A percentile compares a stretch with the other conserved stretches of the same genome.
phyloP scores from a whole-genome alignment of 2,797 vertebrate genomes.

The Rhyacichthys aspro region DNA sequence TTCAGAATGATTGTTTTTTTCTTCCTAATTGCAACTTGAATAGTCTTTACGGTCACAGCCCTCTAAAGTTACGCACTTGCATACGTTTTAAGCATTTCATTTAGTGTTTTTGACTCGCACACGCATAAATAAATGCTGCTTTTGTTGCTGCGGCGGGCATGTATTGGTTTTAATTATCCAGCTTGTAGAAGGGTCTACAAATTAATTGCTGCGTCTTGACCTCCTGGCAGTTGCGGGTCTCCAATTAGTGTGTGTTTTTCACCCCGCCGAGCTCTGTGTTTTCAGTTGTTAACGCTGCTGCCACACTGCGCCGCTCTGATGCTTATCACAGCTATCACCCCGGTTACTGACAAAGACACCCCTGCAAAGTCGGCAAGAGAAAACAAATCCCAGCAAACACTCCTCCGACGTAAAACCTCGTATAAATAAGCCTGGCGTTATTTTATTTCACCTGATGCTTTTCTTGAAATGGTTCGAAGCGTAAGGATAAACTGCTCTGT shows the following conservation, averaged over 20 bases:
- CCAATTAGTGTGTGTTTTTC: slow-evolving; percentile 60
- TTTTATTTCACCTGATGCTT: slow-evolving; percentile 27
- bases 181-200: slow-evolving; percentile 12
- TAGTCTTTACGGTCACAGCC: no score
- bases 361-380: slow-evolving; percentile 2
- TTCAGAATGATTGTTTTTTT: no score
- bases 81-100: no score
- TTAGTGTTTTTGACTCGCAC: no score
- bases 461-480: slow-evolving; percentile 6
- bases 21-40: no score
- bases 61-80: no score
- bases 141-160: no score
- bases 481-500: not conserved
- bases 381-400: not conserved
- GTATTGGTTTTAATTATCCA: not conserved
- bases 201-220: slow-evolving; percentile 63
- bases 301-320: slow-evolving; percentile 31
- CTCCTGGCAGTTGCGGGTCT: slow-evolving; percentile 41
- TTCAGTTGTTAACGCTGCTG: slow-evolving; percentile 20
- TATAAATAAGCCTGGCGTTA: slow-evolving; percentile 15
- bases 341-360: slow-evolving; percentile 38
- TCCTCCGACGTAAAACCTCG: slow-evolving; percentile 4
- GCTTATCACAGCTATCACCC: slow-evolving; percentile 49
- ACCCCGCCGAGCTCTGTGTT: slow-evolving; percentile 34
- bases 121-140: no score